Conservation (phyloP, 2,888 invertebrate genomes). For the Temnothorax ravouxi region DNA sequence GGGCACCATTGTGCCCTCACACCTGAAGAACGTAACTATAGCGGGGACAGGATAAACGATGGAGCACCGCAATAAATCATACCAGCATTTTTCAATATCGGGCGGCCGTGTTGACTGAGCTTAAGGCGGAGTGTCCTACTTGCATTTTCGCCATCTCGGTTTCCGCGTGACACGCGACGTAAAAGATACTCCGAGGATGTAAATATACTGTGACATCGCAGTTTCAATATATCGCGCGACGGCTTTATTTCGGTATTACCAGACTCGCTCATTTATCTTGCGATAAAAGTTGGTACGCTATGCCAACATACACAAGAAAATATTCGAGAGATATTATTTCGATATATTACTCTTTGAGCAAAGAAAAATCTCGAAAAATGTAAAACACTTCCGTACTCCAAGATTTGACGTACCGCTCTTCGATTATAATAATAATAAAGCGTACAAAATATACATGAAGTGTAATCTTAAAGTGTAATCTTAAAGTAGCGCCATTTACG, state of each 20-base stretch:
- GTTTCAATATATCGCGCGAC: slow-evolving; percentile 31
- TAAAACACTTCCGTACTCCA: neutral
- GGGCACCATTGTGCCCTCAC: slow-evolving; percentile 28
- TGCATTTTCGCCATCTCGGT: slow-evolving; percentile 46
- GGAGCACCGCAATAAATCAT: slow-evolving; percentile 67
- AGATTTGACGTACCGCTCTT: neutral
- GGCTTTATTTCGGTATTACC: slow-evolving; percentile 39
- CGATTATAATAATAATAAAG: slow-evolving; percentile 16
- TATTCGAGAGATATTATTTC: slow-evolving; percentile 28
- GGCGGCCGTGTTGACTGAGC: slow-evolving; percentile 60
- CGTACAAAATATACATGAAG: neutral
- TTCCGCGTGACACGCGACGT: slow-evolving; percentile 26
- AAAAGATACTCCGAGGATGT: slow-evolving; percentile 28
- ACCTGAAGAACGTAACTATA: slow-evolving; percentile 44
- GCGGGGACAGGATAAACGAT: slow-evolving; percentile 59
- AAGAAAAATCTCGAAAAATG: neutral
- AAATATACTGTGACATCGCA: slow-evolving; percentile 31
- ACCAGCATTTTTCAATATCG: slow-evolving; percentile 63
- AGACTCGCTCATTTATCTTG: slow-evolving; percentile 23
- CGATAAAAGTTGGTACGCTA: neutral
- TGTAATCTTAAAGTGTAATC: slow-evolving; percentile 3
- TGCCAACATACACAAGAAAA: neutral
- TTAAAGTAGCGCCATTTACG: slow-evolving; percentile 8
- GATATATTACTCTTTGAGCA: neutral
- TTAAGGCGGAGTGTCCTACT: slow-evolving; percentile 56